A percentile compares a stretch with the other conserved stretches of the same genome.
Evolutionary conservation across 2,113 vertebrate genomes (phyloP).

Genomic region (Peromyscus californicus): DNA sequence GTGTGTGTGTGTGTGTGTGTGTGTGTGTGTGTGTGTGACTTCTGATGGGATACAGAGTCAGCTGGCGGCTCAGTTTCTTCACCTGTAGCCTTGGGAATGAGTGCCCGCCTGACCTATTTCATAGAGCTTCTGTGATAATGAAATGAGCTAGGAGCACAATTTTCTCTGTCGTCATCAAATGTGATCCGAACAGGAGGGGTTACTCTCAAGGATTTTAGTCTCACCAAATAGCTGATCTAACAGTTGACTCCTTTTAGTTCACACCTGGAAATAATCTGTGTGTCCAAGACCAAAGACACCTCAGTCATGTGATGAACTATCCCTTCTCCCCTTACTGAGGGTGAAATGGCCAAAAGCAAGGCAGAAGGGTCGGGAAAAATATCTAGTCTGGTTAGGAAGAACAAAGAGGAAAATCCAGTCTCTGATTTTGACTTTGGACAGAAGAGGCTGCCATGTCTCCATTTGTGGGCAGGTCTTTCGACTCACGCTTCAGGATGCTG

Average conservation of each 20-base stretch:
- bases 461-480: background rate
- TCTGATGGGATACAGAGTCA: background rate
- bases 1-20: background rate
- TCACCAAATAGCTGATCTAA: constrained; percentile 39
- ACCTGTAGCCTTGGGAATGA: background rate
- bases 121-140: constrained; percentile 2
- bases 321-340: background rate
- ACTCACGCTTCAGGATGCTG: background rate
- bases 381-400: background rate
- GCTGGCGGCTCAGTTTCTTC: background rate
- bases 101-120: background rate
- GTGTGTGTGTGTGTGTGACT: background rate
- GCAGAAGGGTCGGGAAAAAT: background rate
- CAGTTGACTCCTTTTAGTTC: constrained; percentile 11
- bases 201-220: constrained; percentile 41
- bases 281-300: constrained; percentile 1
- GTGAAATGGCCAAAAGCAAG: background rate
- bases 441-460: background rate
- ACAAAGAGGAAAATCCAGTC: background rate
- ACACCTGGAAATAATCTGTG: constrained; percentile 42
- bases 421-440: background rate
- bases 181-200: background rate
- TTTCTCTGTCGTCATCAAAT: constrained; percentile 28
- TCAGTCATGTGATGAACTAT: background rate
- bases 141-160: background rate